These are phyloP conservation scores for Gari tellinella DNA, from an alignment of 2,888 invertebrate species.

Conservation along the genomic window DNA sequence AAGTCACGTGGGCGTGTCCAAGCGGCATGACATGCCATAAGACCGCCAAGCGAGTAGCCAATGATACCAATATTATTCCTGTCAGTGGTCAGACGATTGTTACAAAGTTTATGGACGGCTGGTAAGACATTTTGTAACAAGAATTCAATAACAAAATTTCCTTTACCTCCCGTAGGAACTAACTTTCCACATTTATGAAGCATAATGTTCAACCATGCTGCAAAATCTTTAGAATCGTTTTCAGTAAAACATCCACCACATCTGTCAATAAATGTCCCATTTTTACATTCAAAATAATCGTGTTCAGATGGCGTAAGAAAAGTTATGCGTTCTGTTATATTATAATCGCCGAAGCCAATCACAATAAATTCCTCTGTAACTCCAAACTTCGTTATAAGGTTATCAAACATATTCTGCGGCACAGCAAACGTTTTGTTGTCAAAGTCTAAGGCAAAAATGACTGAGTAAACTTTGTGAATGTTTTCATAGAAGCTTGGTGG, in stretches of 20 bases:
- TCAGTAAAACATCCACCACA: conserved; percentile 16
- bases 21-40: conserved; percentile 42
- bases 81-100: too few relatives aligned
- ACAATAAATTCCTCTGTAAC: conserved; percentile 11
- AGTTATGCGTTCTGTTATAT: not conserved
- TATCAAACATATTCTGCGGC: not conserved
- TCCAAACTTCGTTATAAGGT: not conserved
- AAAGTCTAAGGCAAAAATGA: conserved; percentile 15
- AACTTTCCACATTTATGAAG: conserved; percentile 14
- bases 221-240: not conserved
- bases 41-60: conserved; percentile 37
- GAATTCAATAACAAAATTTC: conserved; percentile 30
- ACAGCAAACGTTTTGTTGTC: not conserved
- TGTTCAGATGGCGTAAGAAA: conserved; percentile 5
- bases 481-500: conserved; percentile 48
- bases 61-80: conserved; percentile 26
- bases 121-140: conserved; percentile 3
- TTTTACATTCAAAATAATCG: conserved; percentile 7
- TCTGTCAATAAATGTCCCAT: conserved; percentile 9
- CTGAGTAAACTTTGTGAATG: conserved; percentile 25
- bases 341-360: conserved; percentile 27
- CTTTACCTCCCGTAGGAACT: conserved; percentile 7
- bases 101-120: too few relatives aligned
- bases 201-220: not conserved
- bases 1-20: conserved; percentile 38